A percentile compares a stretch with the other conserved stretches of the same genome.
Evolutionary conservation across 2,888 invertebrate species (phyloP).

Genomic region (Drosophila lutescens): DNA sequence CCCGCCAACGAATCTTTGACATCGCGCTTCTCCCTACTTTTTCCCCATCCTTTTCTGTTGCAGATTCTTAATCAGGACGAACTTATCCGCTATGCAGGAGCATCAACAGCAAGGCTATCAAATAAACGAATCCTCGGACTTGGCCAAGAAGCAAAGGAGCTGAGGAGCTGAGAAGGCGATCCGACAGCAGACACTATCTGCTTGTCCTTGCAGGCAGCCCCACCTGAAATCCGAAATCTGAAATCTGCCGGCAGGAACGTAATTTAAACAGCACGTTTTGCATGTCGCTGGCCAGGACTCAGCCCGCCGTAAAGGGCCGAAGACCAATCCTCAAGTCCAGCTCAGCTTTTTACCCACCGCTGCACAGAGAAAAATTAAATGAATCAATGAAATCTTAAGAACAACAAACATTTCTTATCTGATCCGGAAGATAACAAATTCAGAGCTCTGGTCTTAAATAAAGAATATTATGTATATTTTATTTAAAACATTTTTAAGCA

Average conservation of each 20-base stretch:
- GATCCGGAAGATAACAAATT: too few relatives aligned
- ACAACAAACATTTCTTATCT: too few relatives aligned
- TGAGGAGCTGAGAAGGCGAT: conserved; percentile 34
- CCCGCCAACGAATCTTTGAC: neutral
- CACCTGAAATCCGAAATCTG: conserved; percentile 40
- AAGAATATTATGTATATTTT: too few relatives aligned
- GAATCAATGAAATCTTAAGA: too few relatives aligned
- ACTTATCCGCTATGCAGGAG: conserved; percentile 81
- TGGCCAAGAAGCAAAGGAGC: conserved; percentile 16
- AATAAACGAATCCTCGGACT: conserved; percentile 54
- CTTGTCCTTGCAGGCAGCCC: conserved; percentile 42
- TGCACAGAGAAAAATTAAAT: conserved; percentile 8
- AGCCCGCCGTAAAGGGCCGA: conserved; percentile 30
- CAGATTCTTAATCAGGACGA: conserved; percentile 81
- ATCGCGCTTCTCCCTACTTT: neutral
- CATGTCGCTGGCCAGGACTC: conserved; percentile 70
- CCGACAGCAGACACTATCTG: conserved; percentile 55
- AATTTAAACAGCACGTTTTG: conserved; percentile 72
- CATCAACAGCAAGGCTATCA: conserved; percentile 48
- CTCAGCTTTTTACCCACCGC: conserved; percentile 26
- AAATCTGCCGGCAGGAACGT: conserved; percentile 63
- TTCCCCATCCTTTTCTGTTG: conserved; percentile 40
- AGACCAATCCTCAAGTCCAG: conserved; percentile 41
- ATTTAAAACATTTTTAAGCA: too few relatives aligned
- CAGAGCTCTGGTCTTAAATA: too few relatives aligned